Evolutionary conservation across 1,140 invertebrate species (phyloP), one percentile per base, ranked within the genome.

Genomic region (Drosophila sulfurigaster): DNA sequence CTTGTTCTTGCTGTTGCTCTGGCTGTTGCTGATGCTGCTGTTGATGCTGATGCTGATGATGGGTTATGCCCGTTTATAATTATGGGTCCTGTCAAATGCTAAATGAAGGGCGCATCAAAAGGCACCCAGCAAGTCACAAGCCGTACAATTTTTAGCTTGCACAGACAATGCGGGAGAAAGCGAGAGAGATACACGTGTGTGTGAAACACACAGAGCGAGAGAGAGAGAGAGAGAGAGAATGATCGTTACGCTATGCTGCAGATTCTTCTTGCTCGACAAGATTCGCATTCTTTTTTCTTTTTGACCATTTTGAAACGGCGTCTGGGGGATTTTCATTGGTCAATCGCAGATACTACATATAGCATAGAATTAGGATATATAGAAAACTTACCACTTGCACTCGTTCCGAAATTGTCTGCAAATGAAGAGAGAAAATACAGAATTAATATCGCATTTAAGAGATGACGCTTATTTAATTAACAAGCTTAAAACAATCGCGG

Each of bases 351-450:
- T 54, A 30, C 28, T 32, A 32, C n/a, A n/a, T 32, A 32, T 32
- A 6, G 30, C 1, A 43, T 32, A 46, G 0, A 8, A 11, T 3
- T 5, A 20, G 5, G 41, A 41, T 20, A 28, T 63, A 25, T 64
- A 59, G 66, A 78, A 86, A 81, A 56, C 90, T 92, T 83, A 92
- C 91, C 91, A 72, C 91, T 92, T 89, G 91, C 91, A 92, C 91
- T 92, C 88, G 91, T 92, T 82, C 91, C 91, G 66, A 92, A 92
- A 82, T 92, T 92, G 87, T 92, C 91, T 92, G 87, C 51, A 92
- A 92, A 25, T 25, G 4, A 32, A 6, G 15, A 54, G 32, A 69
- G n/a, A 85, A 5, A 70, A 25, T 68, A 60, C 3, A 30, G 49
- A 43, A 78, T 16, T 15, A 65, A 52, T 72, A 32, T 46, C 73